phyloP scores from a whole-genome alignment of 2,113 vertebrate species.

The Bujurquina vittata region DNA sequence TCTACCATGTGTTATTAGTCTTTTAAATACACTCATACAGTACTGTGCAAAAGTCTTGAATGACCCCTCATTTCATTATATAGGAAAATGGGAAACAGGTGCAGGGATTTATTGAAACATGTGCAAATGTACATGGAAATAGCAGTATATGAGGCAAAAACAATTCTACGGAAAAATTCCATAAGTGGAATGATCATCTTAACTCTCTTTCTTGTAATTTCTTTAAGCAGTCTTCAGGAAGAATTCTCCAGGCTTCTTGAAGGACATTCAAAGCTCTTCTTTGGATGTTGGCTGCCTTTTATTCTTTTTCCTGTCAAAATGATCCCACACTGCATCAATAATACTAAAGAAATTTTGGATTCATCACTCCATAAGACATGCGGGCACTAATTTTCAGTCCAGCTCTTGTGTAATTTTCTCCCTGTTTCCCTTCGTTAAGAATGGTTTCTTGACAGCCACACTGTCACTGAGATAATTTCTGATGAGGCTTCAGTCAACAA shows the following conservation, averaged over 20 bases:
- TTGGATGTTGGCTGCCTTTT: neutral
- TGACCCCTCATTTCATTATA: neutral
- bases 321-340: neutral
- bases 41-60: neutral
- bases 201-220: neutral
- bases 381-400: neutral
- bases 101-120: neutral
- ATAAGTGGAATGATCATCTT: neutral
- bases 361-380: neutral
- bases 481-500: neutral
- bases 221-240: neutral
- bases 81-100: neutral
- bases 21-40: conserved; percentile 40
- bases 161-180: neutral
- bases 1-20: conserved; percentile 15
- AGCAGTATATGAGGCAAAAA: neutral
- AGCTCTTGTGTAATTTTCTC: neutral
- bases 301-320: neutral
- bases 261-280: neutral
- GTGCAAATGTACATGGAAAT: neutral
- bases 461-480: neutral
- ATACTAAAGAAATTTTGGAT: neutral
- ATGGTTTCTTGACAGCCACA: neutral
- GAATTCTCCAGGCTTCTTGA: neutral
- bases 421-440: neutral